Conservation (phyloP, 2,888 invertebrate species). For the Cephus sareptanus region DNA sequence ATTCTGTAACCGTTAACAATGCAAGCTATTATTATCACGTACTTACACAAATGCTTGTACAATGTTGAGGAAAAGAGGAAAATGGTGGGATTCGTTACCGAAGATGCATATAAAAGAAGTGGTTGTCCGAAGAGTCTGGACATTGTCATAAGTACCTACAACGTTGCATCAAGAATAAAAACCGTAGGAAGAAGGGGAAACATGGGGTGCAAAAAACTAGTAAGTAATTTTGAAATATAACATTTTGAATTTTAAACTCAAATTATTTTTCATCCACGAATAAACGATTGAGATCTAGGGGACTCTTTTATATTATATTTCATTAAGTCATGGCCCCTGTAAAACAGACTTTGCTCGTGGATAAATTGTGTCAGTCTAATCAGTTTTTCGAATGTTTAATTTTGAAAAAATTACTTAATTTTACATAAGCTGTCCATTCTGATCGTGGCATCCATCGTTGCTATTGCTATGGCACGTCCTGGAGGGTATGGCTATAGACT, state of each 20-base stretch:
- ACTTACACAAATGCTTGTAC: slow-evolving; percentile 32
- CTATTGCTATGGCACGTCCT: slow-evolving; percentile 48
- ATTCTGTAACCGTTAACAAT: slow-evolving; percentile 39
- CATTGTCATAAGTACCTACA: not conserved
- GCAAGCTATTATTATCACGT: slow-evolving; percentile 41
- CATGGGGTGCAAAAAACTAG: slow-evolving; percentile 12
- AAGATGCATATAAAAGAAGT: slow-evolving; percentile 17
- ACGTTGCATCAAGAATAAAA: not conserved
- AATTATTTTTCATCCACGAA: not conserved
- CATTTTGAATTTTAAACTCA: not conserved
- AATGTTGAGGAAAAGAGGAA: not conserved
- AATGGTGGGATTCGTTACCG: slow-evolving; percentile 18
- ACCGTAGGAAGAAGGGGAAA: not conserved
- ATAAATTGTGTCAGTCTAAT: not conserved
- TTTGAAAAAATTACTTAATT: not conserved
- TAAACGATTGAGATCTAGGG: not conserved
- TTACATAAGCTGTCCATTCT: slow-evolving; percentile 34
- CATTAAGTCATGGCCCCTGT: not conserved
- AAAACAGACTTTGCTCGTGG: not conserved
- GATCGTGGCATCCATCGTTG: slow-evolving; percentile 43
- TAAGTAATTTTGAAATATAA: not conserved
- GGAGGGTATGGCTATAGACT: slow-evolving; percentile 40
- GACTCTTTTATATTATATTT: not conserved
- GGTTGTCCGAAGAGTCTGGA: slow-evolving; percentile 2
- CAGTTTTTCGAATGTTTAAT: not conserved